Evolutionary conservation across 2,888 invertebrate genomes (phyloP).

Genomic region (Abrostola triplasia): DNA sequence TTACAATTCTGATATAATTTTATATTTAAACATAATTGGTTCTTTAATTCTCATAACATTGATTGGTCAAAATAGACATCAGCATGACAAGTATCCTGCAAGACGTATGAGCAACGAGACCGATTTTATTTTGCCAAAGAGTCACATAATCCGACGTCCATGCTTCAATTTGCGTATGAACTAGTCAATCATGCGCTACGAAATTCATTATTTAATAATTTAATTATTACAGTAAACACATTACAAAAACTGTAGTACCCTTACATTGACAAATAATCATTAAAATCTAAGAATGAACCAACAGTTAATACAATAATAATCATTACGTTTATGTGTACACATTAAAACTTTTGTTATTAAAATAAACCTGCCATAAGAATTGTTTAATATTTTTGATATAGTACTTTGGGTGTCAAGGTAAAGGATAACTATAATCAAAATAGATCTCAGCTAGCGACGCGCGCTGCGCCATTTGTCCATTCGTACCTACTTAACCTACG

Average conservation of each 20-base stretch:
- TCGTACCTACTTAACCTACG: slow-evolving; percentile 67
- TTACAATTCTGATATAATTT: slow-evolving; percentile 69
- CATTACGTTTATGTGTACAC: slow-evolving; percentile 24
- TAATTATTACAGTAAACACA: slow-evolving; percentile 77
- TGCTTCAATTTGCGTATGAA: slow-evolving; percentile 51
- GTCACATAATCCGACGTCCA: slow-evolving; percentile 36
- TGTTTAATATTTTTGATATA: slow-evolving; percentile 21
- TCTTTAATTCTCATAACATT: slow-evolving; percentile 75
- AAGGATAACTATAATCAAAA: slow-evolving; percentile 24
- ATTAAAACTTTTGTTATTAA: slow-evolving; percentile 23
- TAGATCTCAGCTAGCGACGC: slow-evolving; percentile 41
- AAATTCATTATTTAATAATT: slow-evolving; percentile 74
- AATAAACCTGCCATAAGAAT: slow-evolving; percentile 17
- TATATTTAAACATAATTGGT: slow-evolving; percentile 73
- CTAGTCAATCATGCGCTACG: slow-evolving; percentile 74
- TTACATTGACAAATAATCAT: slow-evolving; percentile 71
- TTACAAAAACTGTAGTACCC: slow-evolving; percentile 79
- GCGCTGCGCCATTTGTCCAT: slow-evolving; percentile 47
- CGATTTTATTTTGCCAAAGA: slow-evolving; percentile 25
- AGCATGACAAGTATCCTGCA: slow-evolving; percentile 38
- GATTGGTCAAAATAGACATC: slow-evolving; percentile 69
- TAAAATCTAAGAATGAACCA: slow-evolving; percentile 60
- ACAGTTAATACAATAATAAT: slow-evolving; percentile 54
- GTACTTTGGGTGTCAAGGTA: slow-evolving; percentile 25
- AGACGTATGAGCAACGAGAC: slow-evolving; percentile 25